These are phyloP conservation scores for Phaetusa simplex DNA, from an alignment of 2,113 vertebrate species.

Conservation along the genomic window DNA sequence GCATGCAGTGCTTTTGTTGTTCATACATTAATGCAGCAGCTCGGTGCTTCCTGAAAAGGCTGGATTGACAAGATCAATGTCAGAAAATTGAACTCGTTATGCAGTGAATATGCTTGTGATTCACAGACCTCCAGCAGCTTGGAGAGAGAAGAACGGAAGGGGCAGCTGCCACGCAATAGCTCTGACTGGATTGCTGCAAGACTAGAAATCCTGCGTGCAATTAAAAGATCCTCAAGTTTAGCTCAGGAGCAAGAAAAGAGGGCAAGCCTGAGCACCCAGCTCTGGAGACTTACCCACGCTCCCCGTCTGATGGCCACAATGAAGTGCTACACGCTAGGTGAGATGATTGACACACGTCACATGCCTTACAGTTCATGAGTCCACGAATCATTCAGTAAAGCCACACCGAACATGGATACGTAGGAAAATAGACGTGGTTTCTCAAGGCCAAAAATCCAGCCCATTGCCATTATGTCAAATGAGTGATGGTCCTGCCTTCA, in stretches of 20 bases:
- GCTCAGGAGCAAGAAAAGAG: not conserved
- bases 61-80: not conserved
- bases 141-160: not conserved
- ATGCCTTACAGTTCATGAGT: not conserved
- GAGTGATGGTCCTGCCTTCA: not conserved
- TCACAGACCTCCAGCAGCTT: not conserved
- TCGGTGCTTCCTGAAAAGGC: not conserved
- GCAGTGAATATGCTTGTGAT: not conserved
- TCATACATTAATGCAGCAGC: not conserved
- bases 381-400: not conserved
- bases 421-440: not conserved
- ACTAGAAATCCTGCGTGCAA: not conserved
- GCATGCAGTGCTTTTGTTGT: not conserved
- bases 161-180: not conserved
- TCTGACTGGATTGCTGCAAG: not conserved
- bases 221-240: not conserved
- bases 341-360: not conserved
- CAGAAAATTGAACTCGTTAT: not conserved
- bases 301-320: not conserved
- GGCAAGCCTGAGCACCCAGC: not conserved
- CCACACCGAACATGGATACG: not conserved
- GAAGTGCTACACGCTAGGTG: accelerated
- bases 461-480: not conserved
- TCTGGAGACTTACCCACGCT: not conserved
- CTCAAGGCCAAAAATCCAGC: not conserved